phyloP scores from a whole-genome alignment of 2,888 invertebrate species.

The Agelastica alni region DNA sequence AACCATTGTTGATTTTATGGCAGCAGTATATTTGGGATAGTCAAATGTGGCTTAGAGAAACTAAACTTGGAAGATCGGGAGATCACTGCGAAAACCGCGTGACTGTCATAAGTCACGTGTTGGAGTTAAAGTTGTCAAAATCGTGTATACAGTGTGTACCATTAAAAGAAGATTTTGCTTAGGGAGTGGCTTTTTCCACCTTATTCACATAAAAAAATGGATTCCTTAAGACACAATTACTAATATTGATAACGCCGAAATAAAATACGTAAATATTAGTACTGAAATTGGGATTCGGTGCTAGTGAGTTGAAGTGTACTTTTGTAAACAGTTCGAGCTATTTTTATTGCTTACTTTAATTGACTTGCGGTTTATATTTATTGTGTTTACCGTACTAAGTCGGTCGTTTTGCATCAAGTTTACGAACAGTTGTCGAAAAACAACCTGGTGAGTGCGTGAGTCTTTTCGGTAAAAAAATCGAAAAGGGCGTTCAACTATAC shows the following conservation, averaged over 20 bases:
- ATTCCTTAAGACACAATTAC: background rate
- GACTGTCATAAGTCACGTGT: conserved; percentile 37
- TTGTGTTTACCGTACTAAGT: conserved; percentile 31
- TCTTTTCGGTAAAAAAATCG: conserved; percentile 23
- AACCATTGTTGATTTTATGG: conserved; percentile 10
- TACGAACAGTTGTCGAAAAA: conserved; percentile 32
- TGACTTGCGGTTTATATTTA: conserved; percentile 30
- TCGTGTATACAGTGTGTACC: conserved; percentile 30
- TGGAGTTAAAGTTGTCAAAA: conserved; percentile 30
- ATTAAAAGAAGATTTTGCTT: conserved; percentile 32
- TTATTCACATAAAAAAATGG: conserved; percentile 4
- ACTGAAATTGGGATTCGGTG: too few species aligned
- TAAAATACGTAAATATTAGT: too few species aligned
- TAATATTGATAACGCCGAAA: background rate
- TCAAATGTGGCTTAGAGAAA: conserved; percentile 5
- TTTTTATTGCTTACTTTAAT: conserved; percentile 31
- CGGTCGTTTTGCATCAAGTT: conserved; percentile 30
- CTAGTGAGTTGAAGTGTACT: background rate
- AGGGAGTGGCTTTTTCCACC: conserved; percentile 47
- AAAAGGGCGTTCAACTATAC: conserved; percentile 27
- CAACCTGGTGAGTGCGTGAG: conserved; percentile 32
- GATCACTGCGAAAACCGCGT: conserved; percentile 35
- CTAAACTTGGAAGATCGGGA: conserved; percentile 11
- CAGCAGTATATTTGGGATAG: conserved; percentile 5
- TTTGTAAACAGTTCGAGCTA: conserved; percentile 27